Evolutionary conservation across 2,888 invertebrate genomes (phyloP).

Genomic region (Tenthredo scrophulariae): DNA sequence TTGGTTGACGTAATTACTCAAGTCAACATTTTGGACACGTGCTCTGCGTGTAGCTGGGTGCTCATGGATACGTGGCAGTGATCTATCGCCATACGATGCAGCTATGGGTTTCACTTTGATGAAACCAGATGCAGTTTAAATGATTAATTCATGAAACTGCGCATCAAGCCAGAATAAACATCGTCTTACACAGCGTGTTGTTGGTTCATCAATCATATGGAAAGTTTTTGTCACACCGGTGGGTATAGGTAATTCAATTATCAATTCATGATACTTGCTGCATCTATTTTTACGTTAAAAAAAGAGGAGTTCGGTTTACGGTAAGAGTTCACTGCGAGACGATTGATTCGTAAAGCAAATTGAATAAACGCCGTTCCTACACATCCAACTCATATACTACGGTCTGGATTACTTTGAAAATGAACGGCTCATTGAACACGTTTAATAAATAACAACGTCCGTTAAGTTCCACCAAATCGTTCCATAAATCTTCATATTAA

Average conservation of each 20-base stretch:
- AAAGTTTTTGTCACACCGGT: slow-evolving; percentile 27
- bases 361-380: background rate
- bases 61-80: slow-evolving; percentile 35
- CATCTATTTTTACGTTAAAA: slow-evolving; percentile 5
- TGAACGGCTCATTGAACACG: slow-evolving; percentile 16
- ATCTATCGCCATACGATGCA: slow-evolving; percentile 12
- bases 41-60: slow-evolving; percentile 24
- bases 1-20: slow-evolving; percentile 45
- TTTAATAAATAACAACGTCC: slow-evolving; percentile 27
- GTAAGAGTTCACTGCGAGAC: background rate
- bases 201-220: slow-evolving; percentile 42
- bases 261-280: background rate
- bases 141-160: slow-evolving; percentile 53
- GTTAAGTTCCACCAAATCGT: slow-evolving; percentile 40
- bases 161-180: slow-evolving; percentile 41
- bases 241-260: slow-evolving; percentile 18
- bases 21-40: slow-evolving; percentile 49
- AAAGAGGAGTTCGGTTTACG: background rate
- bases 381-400: background rate
- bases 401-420: slow-evolving; percentile 36
- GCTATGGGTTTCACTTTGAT: slow-evolving; percentile 48
- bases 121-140: slow-evolving; percentile 33
- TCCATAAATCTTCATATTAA: slow-evolving; percentile 41
- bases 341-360: background rate
- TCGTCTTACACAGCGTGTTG: slow-evolving; percentile 23